These are phyloP conservation scores for Numida meleagris DNA, from an alignment of 2,113 vertebrate genomes.

Conservation along the genomic window DNA sequence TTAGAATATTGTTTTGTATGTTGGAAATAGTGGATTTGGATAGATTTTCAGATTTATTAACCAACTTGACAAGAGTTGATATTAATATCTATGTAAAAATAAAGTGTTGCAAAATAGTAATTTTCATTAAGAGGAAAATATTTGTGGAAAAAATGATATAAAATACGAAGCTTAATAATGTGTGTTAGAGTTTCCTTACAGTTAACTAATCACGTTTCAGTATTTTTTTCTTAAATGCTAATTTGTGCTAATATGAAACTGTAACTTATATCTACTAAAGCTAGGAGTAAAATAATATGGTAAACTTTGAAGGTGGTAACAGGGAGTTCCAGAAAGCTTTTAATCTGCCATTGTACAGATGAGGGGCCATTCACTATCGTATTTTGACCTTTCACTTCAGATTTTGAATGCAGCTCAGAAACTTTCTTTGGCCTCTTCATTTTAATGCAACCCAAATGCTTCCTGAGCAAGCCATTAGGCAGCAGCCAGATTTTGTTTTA, in stretches of 20 bases:
- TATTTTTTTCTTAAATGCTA: neutral
- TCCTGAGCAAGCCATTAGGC: constrained; percentile 60
- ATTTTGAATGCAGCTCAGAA: constrained; percentile 65
- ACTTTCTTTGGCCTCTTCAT: constrained; percentile 62
- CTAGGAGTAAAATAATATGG: neutral
- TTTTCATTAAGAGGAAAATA: neutral
- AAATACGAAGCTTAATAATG: neutral
- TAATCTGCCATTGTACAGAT: neutral
- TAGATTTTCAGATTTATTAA: neutral
- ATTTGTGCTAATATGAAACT: neutral
- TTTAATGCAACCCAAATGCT: constrained; percentile 63
- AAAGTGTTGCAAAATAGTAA: neutral
- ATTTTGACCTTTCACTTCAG: constrained; percentile 51
- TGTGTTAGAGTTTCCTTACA: neutral
- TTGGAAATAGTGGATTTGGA: neutral
- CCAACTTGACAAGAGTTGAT: neutral
- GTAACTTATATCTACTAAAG: neutral
- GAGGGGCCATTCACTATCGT: neutral
- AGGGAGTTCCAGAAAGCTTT: neutral
- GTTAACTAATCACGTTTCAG: neutral
- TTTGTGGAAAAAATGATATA: neutral
- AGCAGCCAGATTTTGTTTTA: constrained; percentile 66
- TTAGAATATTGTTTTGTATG: neutral
- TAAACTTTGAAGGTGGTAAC: neutral
- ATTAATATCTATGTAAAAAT: neutral